Evolutionary conservation across 53 echinoderm and acorn worm genomes (phyloP).

Genomic region (Zoroaster sp.): DNA sequence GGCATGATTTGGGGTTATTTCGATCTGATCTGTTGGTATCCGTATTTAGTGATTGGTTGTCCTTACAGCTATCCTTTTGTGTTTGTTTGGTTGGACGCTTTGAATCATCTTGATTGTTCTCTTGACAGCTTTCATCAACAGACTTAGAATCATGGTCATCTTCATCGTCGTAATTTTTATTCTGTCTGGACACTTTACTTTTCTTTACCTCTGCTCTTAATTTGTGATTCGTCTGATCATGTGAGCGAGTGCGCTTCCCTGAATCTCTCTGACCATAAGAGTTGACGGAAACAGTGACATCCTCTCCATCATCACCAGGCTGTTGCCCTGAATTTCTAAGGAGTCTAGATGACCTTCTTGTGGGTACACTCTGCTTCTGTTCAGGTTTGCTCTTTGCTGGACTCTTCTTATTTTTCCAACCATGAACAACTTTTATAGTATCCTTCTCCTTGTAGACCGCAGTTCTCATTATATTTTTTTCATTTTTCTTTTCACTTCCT

Average conservation of each 20-base stretch:
- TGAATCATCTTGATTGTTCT: not conserved
- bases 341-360: slow-evolving; percentile 23
- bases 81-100: not conserved
- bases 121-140: not conserved
- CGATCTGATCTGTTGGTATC: not conserved
- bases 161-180: not conserved
- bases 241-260: not conserved
- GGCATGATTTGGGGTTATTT: not conserved
- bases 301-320: not conserved
- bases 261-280: not conserved
- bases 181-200: not conserved
- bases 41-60: not conserved
- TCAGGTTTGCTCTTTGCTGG: not conserved
- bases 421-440: not conserved
- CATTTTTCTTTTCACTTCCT: not conserved
- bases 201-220: not conserved
- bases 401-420: not conserved
- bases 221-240: not conserved
- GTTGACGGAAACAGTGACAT: not conserved
- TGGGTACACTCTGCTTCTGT: not conserved
- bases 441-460: not conserved
- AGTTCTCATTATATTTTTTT: not conserved
- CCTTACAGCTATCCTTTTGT: not conserved
- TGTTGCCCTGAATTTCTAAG: not conserved
- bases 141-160: not conserved